Evolutionary conservation across 1,140 invertebrate genomes (phyloP).

Genomic region (Drosophila simulans): DNA sequence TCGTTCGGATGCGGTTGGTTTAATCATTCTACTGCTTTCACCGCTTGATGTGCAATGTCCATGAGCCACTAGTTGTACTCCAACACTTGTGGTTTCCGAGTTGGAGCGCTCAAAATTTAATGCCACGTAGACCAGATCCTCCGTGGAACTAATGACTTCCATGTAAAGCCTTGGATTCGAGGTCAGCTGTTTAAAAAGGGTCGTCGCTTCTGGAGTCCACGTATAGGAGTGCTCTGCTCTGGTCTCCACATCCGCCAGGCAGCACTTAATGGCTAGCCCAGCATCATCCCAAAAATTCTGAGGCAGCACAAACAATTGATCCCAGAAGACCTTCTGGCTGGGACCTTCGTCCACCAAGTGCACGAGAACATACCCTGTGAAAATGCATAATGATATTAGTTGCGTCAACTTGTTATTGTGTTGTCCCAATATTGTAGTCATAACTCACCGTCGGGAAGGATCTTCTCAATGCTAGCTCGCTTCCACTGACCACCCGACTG

Average conservation of each 20-base stretch:
- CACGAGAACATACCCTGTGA: constrained; percentile 52
- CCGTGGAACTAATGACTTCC: constrained; percentile 24
- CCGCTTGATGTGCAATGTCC: constrained; percentile 60
- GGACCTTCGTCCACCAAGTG: constrained; percentile 66
- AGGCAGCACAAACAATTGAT: constrained; percentile 51
- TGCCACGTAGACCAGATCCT: constrained; percentile 33
- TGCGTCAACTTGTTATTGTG: too few relatives aligned
- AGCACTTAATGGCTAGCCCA: constrained; percentile 56
- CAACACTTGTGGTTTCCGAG: constrained; percentile 49
- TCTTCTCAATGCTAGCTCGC: constrained; percentile 57
- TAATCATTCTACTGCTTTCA: constrained; percentile 21
- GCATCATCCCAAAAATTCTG: constrained; percentile 19
- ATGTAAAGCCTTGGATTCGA: constrained; percentile 66
- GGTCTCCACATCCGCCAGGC: constrained; percentile 70
- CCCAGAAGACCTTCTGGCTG: constrained; percentile 48
- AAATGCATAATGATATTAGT: too few relatives aligned
- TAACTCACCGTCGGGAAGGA: constrained; percentile 51
- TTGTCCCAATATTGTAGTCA: too few relatives aligned
- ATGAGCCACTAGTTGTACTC: constrained; percentile 50
- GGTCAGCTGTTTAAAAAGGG: constrained; percentile 50
- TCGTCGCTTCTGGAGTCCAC: constrained; percentile 58
- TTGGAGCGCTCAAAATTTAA: constrained; percentile 43
- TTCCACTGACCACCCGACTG: constrained; percentile 50
- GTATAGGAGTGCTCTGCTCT: constrained; percentile 48
- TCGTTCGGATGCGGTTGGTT: not conserved